Base-by-base conservation (phyloP, 2,888 invertebrate species). In the Drosophila heteroneura region DNA sequence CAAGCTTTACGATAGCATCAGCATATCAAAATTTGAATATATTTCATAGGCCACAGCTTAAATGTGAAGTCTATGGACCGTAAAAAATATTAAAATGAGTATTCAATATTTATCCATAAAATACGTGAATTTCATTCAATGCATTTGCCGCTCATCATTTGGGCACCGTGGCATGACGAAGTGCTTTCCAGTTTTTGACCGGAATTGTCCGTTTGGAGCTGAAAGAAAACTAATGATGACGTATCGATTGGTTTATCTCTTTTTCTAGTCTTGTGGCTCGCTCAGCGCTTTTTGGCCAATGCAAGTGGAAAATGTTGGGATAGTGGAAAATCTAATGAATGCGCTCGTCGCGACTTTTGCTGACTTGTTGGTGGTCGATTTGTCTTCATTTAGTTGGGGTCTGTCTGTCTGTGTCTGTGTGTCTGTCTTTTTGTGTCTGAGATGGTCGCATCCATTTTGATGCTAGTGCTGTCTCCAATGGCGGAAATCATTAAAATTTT, bases 401-500 rank as follows among this genome's bases (percentile, higher is more conserved):
- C 62, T 39, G 54, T 30, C 44, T 33, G 26, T 28, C 19, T 32
- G 10, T 32, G 22, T 33, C 12, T 32, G 59, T 39, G 28, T 49
- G 61, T 28, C 37, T 54, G 62, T 61, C 51, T 49, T 37, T 49
- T 26, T 41, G 19, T 52, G 30, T 52, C n/a, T 44, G 30, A 65
- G 61, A 65, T 70, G 37, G n/a, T 39, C 22, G 58, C 28, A 41
- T 66, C 54, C 44, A 16, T 56, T 30, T 37, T 51, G 53, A 19
- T 30, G 19, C 35, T 58, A 22, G n/a, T 33, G 44, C 51, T 62
- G 32, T 70, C 73, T 75, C 51, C 53, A 66, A 57, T 22, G 53
- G 60, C 86, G 88, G 88, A 86, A 77, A 88, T 86, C 86, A 86
- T 86, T 86, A 86, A 88, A 86, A 85, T 85, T 88, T 86, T 86